phyloP scores from a whole-genome alignment of 2,888 invertebrate species.

The Hoplodrina blanda region DNA sequence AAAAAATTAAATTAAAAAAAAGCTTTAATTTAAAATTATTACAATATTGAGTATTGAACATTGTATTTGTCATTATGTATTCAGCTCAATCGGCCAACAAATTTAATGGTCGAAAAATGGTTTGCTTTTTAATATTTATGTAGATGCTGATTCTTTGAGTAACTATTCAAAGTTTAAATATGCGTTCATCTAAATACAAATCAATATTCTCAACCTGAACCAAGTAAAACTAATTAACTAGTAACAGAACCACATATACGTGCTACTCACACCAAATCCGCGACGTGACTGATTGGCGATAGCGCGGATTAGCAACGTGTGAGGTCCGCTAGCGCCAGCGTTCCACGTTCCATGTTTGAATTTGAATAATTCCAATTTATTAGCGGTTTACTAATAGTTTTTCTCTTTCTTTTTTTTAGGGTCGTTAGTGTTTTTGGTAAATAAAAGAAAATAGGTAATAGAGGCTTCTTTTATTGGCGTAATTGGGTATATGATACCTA shows the following conservation, averaged over 20 bases:
- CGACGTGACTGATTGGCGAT: slow-evolving; percentile 75
- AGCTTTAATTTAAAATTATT: too few species aligned
- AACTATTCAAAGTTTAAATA: too few species aligned
- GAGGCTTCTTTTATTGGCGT: too few species aligned
- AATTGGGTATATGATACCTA: too few species aligned
- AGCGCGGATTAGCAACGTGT: slow-evolving; percentile 80
- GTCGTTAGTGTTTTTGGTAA: slow-evolving; percentile 3
- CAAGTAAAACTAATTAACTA: slow-evolving; percentile 38
- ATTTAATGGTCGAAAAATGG: too few species aligned
- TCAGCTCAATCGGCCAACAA: too few species aligned
- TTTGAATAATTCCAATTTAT: slow-evolving; percentile 72
- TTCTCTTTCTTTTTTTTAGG: slow-evolving; percentile 6
- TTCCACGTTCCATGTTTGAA: slow-evolving; percentile 73
- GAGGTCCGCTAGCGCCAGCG: slow-evolving; percentile 73
- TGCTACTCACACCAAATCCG: slow-evolving; percentile 18
- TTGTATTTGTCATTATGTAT: too few species aligned
- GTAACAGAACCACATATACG: slow-evolving; percentile 15
- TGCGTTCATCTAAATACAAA: neutral
- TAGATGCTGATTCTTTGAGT: too few species aligned
- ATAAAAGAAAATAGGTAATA: neutral
- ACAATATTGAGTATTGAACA: too few species aligned
- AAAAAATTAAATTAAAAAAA: too few species aligned
- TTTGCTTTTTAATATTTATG: too few species aligned
- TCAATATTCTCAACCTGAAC: slow-evolving; percentile 2
- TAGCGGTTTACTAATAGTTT: slow-evolving; percentile 22